phyloP scores from a whole-genome alignment of 2,797 vertebrate genomes.

The Rhadinocentrus ornatus region DNA sequence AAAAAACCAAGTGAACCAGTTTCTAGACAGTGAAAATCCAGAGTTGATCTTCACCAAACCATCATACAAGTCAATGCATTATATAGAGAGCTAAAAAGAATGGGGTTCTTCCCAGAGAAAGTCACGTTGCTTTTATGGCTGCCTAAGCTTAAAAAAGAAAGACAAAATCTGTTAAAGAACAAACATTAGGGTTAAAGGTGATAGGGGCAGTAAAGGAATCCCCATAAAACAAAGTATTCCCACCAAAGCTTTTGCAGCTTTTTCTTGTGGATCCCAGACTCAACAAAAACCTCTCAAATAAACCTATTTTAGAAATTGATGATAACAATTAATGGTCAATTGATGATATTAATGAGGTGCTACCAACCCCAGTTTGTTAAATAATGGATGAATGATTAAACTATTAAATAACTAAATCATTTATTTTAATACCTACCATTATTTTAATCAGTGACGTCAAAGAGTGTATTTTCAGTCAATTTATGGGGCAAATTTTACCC shows the following conservation, averaged over 20 bases:
- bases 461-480: not conserved
- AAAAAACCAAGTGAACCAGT: not conserved
- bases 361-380: not conserved
- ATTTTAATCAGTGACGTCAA: not conserved
- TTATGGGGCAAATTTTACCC: not conserved
- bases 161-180: slow-evolving; percentile 59
- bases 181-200: slow-evolving; percentile 43
- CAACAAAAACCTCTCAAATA: not conserved
- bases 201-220: slow-evolving; percentile 40
- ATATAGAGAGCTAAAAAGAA: slow-evolving; percentile 46
- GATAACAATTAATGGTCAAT: not conserved
- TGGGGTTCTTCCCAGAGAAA: slow-evolving; percentile 44
- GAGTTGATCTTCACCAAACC: slow-evolving; percentile 38
- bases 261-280: not conserved
- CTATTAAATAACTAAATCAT: not conserved
- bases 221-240: not conserved
- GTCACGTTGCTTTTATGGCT: slow-evolving; percentile 56
- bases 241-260: not conserved
- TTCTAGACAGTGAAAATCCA: not conserved
- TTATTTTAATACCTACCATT: not conserved
- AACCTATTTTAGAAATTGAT: not conserved
- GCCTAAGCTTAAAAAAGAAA: slow-evolving; percentile 25
- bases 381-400: not conserved
- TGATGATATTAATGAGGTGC: not conserved
- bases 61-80: slow-evolving; percentile 36